Conservation (phyloP, 1,140 invertebrate genomes). For the Drosophila kikkawai region DNA sequence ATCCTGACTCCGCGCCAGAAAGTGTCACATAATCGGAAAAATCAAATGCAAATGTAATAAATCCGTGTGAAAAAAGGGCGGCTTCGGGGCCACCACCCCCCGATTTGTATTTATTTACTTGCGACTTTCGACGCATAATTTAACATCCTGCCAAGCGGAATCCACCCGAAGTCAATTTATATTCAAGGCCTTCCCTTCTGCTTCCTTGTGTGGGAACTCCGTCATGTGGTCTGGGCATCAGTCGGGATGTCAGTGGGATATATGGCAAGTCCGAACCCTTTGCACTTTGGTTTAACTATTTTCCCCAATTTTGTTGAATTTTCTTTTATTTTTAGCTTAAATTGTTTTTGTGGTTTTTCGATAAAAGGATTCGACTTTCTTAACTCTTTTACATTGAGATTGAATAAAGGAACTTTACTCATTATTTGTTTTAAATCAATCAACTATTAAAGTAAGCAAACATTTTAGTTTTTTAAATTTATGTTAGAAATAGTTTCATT, state of each 20-base stretch:
- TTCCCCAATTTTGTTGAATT: background rate
- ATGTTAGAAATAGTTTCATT: background rate
- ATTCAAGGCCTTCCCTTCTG: slow-evolving; percentile 52
- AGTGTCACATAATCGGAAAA: slow-evolving; percentile 67
- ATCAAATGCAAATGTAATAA: slow-evolving; percentile 76
- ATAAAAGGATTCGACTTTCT: background rate
- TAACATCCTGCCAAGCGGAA: slow-evolving; percentile 57
- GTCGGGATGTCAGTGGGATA: slow-evolving; percentile 10
- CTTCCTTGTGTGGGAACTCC: slow-evolving; percentile 57
- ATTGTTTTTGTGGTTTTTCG: too few relatives aligned
- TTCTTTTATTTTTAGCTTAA: background rate
- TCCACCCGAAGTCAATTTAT: slow-evolving; percentile 63
- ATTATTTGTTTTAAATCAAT: background rate
- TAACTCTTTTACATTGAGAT: too few relatives aligned
- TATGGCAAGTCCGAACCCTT: slow-evolving; percentile 33
- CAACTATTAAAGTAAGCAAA: background rate
- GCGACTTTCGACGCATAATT: slow-evolving; percentile 69
- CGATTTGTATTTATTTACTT: slow-evolving; percentile 64
- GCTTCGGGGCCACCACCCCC: slow-evolving; percentile 36
- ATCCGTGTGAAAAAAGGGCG: slow-evolving; percentile 59
- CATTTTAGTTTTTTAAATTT: background rate
- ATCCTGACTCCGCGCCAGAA: slow-evolving; percentile 42
- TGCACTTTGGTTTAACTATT: background rate
- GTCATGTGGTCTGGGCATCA: slow-evolving; percentile 50
- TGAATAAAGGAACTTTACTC: background rate